Percentiles rank a stretch among this genome's conserved stretches.
phyloP scores from a whole-genome alignment of 64 coral and sea anemone genomes.

The Pocillopora damicornis region DNA sequence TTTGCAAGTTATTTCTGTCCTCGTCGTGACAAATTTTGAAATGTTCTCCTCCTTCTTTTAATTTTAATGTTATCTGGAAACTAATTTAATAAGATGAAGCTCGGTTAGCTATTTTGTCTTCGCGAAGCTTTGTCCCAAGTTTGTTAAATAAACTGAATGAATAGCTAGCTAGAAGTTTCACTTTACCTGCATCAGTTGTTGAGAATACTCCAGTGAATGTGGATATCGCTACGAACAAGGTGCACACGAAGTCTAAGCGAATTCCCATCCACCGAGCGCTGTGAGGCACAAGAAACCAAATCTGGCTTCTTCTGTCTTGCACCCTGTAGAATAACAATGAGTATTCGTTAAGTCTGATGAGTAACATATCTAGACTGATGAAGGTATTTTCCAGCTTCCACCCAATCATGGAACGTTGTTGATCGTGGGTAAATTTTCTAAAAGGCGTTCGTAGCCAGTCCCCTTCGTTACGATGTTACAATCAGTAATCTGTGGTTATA shows the following conservation, averaged over 20 bases:
- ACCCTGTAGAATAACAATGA: slow-evolving; percentile 36
- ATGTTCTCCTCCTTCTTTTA: no score
- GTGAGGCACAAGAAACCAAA: slow-evolving; percentile 94
- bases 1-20: no score
- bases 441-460: no score
- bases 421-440: no score
- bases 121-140: not conserved
- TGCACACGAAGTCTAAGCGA: slow-evolving; percentile 88
- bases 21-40: not conserved
- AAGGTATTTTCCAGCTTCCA: no score
- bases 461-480: no score
- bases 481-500: no score
- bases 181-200: slow-evolving; percentile 83
- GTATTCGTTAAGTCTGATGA: not conserved
- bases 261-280: slow-evolving; percentile 95
- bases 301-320: slow-evolving; percentile 87
- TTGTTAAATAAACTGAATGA: not conserved
- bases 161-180: not conserved
- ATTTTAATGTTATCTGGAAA: no score
- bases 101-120: no score
- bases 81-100: no score
- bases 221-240: slow-evolving; percentile 77
- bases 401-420: not conserved
- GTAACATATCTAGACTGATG: no score
- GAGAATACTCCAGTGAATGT: slow-evolving; percentile 86